Conservation (phyloP, 2,888 invertebrate genomes). For the Sinohyriopsis cumingii region DNA sequence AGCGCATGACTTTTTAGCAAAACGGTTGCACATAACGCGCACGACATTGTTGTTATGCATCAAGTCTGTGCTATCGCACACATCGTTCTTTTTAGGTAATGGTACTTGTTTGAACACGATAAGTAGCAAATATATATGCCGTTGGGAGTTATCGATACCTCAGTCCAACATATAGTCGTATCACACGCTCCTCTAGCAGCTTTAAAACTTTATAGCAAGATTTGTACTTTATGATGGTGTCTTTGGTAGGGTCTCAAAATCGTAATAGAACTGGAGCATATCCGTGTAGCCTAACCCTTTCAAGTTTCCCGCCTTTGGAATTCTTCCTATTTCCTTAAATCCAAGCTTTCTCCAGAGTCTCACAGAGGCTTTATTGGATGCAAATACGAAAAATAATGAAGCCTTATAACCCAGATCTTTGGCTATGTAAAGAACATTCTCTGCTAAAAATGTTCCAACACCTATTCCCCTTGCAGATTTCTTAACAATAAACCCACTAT, state of each 20-base stretch:
- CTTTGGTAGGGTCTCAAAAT: constrained; percentile 15
- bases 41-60: too few relatives aligned
- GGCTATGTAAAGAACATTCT: constrained; percentile 39
- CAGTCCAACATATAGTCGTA: too few relatives aligned
- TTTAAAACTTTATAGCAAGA: too few relatives aligned
- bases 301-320: constrained; percentile 52
- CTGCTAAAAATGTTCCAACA: constrained; percentile 37
- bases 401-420: constrained; percentile 48
- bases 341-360: constrained; percentile 41
- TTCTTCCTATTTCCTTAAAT: constrained; percentile 41
- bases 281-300: constrained; percentile 40
- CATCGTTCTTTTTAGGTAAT: too few relatives aligned
- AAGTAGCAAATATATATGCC: too few relatives aligned
- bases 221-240: too few relatives aligned
- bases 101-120: too few relatives aligned
- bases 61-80: too few relatives aligned
- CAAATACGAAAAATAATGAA: constrained; percentile 49
- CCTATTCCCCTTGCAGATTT: constrained; percentile 32
- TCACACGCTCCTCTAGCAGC: too few relatives aligned
- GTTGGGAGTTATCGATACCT: too few relatives aligned
- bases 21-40: too few relatives aligned
- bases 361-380: constrained; percentile 36
- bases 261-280: constrained; percentile 49
- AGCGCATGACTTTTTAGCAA: too few relatives aligned
- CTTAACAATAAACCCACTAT: constrained; percentile 47